These are phyloP conservation scores for Megaustenia siamemsis DNA, from an alignment of 2,888 invertebrate species.

Conservation along the genomic window DNA sequence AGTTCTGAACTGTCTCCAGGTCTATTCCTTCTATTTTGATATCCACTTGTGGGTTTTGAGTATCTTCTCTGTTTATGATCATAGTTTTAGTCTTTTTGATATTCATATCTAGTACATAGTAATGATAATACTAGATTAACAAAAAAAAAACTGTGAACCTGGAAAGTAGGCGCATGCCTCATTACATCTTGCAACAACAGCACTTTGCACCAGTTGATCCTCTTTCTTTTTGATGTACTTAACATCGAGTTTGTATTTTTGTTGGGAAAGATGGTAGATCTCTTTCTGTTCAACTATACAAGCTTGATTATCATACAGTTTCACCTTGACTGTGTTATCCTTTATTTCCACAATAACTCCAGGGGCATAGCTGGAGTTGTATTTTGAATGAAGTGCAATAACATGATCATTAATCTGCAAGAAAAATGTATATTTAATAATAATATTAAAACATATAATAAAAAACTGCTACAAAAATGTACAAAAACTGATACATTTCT, in stretches of 20 bases:
- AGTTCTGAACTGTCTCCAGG: too few species aligned
- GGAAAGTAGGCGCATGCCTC: slow-evolving; percentile 52
- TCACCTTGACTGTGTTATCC: slow-evolving; percentile 54
- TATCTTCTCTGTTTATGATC: too few species aligned
- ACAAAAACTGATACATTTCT: neutral
- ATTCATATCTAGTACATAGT: too few species aligned
- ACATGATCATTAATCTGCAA: slow-evolving; percentile 68
- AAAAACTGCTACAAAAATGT: neutral
- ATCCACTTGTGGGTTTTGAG: too few species aligned
- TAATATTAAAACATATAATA: neutral
- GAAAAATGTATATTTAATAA: neutral
- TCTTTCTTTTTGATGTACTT: slow-evolving; percentile 71
- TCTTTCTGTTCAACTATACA: slow-evolving; percentile 63
- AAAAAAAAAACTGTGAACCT: slow-evolving; percentile 33
- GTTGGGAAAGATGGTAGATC: slow-evolving; percentile 60
- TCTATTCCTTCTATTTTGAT: too few species aligned
- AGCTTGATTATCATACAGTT: slow-evolving; percentile 70
- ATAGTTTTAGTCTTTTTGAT: too few species aligned
- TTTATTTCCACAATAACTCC: slow-evolving; percentile 63
- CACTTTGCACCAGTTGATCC: slow-evolving; percentile 69
- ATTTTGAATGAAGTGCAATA: slow-evolving; percentile 72
- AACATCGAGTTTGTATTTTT: slow-evolving; percentile 72
- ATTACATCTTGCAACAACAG: slow-evolving; percentile 59
- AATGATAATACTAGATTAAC: neutral
- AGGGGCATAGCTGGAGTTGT: slow-evolving; percentile 75